A percentile compares a stretch with the other conserved stretches of the same genome.
Evolutionary conservation across 2,888 invertebrate genomes (phyloP).

Genomic region (Mythimna vitellina): DNA sequence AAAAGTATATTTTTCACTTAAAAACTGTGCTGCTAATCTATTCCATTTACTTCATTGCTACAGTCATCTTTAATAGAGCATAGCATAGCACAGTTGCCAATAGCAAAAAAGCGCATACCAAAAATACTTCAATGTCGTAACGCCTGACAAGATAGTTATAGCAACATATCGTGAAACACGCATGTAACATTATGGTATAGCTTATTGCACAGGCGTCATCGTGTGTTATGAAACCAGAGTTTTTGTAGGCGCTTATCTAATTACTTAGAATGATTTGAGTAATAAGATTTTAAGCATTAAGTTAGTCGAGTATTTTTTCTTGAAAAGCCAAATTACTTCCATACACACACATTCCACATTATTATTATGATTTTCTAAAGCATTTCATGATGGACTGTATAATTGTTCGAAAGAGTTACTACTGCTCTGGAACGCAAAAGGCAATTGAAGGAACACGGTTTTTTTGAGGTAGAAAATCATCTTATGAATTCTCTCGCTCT

Average conservation of each 20-base stretch:
- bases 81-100: constrained; percentile 34
- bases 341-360: too few species aligned
- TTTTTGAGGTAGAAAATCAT: too few species aligned
- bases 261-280: not conserved
- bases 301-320: not conserved
- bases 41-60: constrained; percentile 41
- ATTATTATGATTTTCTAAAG: not conserved
- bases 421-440: too few species aligned
- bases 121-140: constrained; percentile 30
- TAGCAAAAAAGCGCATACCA: constrained; percentile 44
- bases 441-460: too few species aligned
- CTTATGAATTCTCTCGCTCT: too few species aligned
- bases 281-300: not conserved
- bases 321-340: too few species aligned
- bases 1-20: constrained; percentile 14
- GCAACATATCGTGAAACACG: constrained; percentile 39
- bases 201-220: constrained; percentile 44
- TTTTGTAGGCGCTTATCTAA: constrained; percentile 38
- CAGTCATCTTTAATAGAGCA: constrained; percentile 55
- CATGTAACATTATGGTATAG: constrained; percentile 38
- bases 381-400: not conserved
- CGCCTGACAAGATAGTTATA: constrained; percentile 49
- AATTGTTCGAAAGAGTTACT: too few species aligned
- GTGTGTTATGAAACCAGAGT: constrained; percentile 6
- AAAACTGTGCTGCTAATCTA: constrained; percentile 27